These are phyloP conservation scores for Ahaetulla prasina DNA, from an alignment of 2,113 vertebrate species.

Conservation along the genomic window DNA sequence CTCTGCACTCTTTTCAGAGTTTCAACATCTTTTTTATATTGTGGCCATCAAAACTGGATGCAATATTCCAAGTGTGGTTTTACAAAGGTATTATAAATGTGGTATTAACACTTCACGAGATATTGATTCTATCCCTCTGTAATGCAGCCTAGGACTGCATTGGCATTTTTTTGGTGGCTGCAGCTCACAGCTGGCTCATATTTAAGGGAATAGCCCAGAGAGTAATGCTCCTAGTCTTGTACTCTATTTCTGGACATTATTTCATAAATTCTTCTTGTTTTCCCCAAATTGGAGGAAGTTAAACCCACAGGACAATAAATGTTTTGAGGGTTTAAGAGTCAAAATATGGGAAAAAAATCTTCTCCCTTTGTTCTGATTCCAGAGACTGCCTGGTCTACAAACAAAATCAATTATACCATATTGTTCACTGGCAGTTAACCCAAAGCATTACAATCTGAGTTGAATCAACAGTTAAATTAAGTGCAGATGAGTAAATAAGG, in stretches of 20 bases:
- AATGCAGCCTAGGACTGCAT: not conserved
- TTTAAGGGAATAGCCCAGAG: not conserved
- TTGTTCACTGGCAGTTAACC: not conserved
- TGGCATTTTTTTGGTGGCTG: not conserved
- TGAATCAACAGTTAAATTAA: not conserved
- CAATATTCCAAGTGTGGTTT: no score
- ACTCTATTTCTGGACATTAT: not conserved
- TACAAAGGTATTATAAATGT: no score
- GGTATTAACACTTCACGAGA: no score
- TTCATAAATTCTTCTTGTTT: not conserved
- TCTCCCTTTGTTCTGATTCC: not conserved
- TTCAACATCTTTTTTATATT: not conserved
- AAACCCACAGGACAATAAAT: not conserved
- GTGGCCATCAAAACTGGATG: not conserved
- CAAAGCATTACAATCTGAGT: not conserved
- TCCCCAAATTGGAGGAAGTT: not conserved
- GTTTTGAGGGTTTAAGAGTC: not conserved
- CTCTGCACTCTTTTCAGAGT: not conserved
- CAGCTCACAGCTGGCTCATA: not conserved
- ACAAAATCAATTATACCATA: no score
- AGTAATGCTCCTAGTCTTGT: not conserved
- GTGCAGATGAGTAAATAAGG: not conserved
- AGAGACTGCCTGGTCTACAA: not conserved
- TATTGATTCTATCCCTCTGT: no score
- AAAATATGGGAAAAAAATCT: not conserved